These are phyloP conservation scores for Leptocoma aspasia DNA, from an alignment of 2,113 vertebrate species.

Conservation along the genomic window DNA sequence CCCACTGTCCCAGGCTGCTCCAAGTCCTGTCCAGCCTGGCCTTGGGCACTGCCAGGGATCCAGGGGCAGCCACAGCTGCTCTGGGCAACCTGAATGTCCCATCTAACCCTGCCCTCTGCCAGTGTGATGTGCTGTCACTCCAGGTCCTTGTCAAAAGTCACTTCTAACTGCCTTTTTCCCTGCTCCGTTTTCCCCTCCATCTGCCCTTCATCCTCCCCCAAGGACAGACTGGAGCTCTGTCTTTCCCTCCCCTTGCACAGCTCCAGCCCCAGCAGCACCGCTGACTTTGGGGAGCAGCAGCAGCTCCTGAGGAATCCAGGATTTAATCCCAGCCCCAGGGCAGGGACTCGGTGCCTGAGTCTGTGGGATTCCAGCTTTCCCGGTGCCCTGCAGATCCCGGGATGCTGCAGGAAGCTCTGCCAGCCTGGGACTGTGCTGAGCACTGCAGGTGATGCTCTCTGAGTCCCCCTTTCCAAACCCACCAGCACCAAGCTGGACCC, in stretches of 20 bases:
- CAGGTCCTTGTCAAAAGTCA: background rate
- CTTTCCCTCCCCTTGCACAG: background rate
- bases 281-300: background rate
- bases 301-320: background rate
- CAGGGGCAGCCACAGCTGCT: background rate
- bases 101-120: background rate
- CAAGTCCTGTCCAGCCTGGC: background rate
- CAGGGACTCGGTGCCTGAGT: background rate
- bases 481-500: background rate
- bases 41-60: background rate
- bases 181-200: background rate
- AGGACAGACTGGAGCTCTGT: background rate
- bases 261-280: background rate
- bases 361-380: background rate
- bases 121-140: background rate
- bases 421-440: background rate
- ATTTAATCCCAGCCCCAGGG: background rate
- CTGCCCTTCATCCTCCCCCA: background rate
- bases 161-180: background rate
- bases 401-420: background rate
- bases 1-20: no score
- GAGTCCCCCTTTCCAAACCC: background rate
- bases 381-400: rapidly evolving
- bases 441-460: background rate
- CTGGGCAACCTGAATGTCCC: background rate